Evolutionary conservation across 2,113 vertebrate species (phyloP), one percentile per base, ranked within the genome.

Genomic region (Chroicocephalus ridibundus): DNA sequence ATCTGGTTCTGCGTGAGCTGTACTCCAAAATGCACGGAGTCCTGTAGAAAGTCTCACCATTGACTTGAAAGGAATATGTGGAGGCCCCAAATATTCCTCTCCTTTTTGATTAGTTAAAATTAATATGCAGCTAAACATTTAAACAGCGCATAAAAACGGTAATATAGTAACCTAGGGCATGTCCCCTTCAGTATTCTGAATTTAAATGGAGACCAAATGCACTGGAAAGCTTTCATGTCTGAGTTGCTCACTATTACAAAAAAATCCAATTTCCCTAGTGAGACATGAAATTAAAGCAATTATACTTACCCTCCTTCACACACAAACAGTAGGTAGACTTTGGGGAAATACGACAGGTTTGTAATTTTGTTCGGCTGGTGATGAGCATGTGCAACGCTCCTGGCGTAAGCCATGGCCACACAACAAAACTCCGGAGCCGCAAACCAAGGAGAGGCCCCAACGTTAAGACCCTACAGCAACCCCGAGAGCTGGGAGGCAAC

Each of bases 201-300:
- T 93, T 91, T 79, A 95, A 94, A 93, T 27, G n/a, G 76, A 88
- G 79, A 88, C 65, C 76, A 90, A 97, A 86, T 14, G 27, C 57
- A 80, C 49, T 64, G 85, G 71, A 96, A 89, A 86, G 54, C 83
- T 91, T 95, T 96, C 74, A 91, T 87, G 74, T 71, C 70, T 74
- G 72, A 96, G 49, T 52, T 71, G 70, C 57, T 87, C 46, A 82
- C 36, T 80, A 29, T 65, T 94, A 85, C 32, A 64, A 74, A 87
- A 94, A 88, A 87, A 58, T n/a, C 40, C 79, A 26, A 91, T 81
- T 95, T 91, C 92, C 87, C 93, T 72, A 38, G 32, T 80, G 90
- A 96, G 89, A 72, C 40, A 46, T 90, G 86, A 93, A 93, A 96
- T 97, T 96, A 97, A 95, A 96, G 94, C 91, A 95, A 97, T 96